Evolutionary conservation across 2,113 vertebrate species (phyloP).

Genomic region (Geococcyx californianus): DNA sequence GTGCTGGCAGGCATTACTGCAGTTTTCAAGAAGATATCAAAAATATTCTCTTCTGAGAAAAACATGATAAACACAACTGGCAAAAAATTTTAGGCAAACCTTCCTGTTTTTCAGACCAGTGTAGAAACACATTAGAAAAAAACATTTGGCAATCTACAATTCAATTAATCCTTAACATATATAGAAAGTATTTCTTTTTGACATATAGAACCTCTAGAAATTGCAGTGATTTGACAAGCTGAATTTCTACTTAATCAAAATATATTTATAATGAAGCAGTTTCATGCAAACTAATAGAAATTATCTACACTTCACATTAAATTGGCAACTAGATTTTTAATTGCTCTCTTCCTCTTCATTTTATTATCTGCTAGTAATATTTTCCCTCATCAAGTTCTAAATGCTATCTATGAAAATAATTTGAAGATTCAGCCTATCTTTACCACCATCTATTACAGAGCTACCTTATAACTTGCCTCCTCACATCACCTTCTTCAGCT

Average conservation of each 20-base stretch:
- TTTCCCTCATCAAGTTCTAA: not conserved
- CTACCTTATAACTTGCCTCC: not conserved
- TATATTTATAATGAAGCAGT: not conserved
- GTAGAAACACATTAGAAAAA: not conserved
- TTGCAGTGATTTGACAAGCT: not conserved
- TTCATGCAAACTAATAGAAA: not conserved
- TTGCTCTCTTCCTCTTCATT: not conserved
- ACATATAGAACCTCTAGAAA: not conserved
- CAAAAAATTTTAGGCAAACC: not conserved
- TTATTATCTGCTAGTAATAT: not conserved
- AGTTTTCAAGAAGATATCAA: slow-evolving; percentile 17
- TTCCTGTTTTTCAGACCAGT: not conserved
- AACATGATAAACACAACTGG: not conserved
- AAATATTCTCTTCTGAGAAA: slow-evolving; percentile 34
- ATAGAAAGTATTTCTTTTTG: not conserved
- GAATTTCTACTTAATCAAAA: not conserved
- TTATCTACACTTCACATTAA: not conserved
- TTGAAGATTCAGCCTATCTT: not conserved
- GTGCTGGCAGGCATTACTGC: slow-evolving; percentile 18
- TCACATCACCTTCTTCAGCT: not conserved
- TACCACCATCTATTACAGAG: not conserved
- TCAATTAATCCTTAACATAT: not conserved
- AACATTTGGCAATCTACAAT: not conserved
- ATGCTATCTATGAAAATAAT: not conserved
- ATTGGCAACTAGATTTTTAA: not conserved